These are phyloP conservation scores for Brachypalpus laphriformis DNA, from an alignment of 2,888 invertebrate species.

Conservation along the genomic window DNA sequence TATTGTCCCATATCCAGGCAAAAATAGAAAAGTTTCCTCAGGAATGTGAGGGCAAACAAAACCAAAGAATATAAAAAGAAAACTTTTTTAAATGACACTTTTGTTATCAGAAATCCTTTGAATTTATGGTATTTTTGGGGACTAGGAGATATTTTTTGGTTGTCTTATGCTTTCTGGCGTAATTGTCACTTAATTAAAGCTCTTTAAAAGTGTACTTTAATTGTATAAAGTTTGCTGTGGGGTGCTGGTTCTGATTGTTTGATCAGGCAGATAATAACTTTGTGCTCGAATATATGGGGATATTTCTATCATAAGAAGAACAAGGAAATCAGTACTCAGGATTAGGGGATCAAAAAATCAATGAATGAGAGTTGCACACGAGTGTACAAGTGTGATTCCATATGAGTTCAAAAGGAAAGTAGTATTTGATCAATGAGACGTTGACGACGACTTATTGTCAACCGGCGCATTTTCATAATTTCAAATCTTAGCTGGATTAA, in stretches of 20 bases:
- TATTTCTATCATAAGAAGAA: too few relatives aligned
- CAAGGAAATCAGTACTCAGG: too few relatives aligned
- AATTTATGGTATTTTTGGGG: conserved; percentile 64
- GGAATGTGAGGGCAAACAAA: conserved; percentile 9
- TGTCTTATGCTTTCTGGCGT: conserved; percentile 43
- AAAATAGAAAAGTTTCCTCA: conserved; percentile 56
- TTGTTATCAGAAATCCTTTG: conserved; percentile 70
- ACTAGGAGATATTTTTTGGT: conserved; percentile 31
- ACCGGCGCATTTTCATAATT: too few relatives aligned
- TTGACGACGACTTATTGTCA: too few relatives aligned
- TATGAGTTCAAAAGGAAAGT: too few relatives aligned
- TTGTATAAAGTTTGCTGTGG: conserved; percentile 17
- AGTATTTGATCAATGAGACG: too few relatives aligned
- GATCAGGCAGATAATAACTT: background rate
- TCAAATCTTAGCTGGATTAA: too few relatives aligned
- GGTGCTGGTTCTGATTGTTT: conserved; percentile 13
- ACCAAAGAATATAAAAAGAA: background rate
- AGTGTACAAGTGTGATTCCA: too few relatives aligned
- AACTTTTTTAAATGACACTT: conserved; percentile 61
- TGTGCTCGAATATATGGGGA: background rate
- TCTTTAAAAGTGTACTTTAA: conserved; percentile 7
- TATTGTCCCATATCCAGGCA: conserved; percentile 3
- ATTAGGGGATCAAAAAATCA: too few relatives aligned
- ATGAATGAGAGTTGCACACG: too few relatives aligned
- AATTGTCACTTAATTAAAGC: conserved; percentile 72